Conservation (phyloP, 2,797 vertebrate genomes). For the Threskiornis aethiopicus region DNA sequence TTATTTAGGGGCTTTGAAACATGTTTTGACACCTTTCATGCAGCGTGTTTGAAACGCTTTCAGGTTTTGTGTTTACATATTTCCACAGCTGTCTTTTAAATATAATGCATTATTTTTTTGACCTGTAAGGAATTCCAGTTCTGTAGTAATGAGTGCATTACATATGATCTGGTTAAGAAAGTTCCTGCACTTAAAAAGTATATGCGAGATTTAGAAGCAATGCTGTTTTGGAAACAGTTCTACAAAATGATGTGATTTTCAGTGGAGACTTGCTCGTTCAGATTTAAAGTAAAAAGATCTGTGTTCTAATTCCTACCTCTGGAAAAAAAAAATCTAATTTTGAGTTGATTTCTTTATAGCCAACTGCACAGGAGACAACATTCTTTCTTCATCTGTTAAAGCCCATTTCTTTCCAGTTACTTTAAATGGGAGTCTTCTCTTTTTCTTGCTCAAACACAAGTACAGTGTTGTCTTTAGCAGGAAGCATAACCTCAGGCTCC, state of each 20-base stretch:
- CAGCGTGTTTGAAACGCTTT: constrained; percentile 16
- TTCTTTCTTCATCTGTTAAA: background rate
- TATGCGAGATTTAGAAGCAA: background rate
- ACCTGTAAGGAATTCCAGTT: background rate
- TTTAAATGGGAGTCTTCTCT: background rate
- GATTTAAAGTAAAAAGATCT: background rate
- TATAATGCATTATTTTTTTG: background rate
- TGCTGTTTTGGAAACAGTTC: background rate
- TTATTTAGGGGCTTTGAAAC: constrained; percentile 25
- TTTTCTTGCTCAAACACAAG: background rate
- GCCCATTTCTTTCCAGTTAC: background rate
- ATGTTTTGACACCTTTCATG: background rate
- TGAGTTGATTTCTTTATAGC: background rate
- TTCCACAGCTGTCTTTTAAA: constrained; percentile 44
- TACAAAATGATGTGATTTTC: background rate
- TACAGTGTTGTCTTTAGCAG: background rate
- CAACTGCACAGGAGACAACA: background rate
- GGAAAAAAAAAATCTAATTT: background rate
- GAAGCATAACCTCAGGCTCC: background rate
- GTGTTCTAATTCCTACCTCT: background rate
- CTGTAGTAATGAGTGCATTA: background rate
- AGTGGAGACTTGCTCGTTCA: background rate
- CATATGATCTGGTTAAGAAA: background rate
- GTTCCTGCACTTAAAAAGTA: background rate
- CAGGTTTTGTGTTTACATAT: background rate